These are phyloP conservation scores for Loris lydekkerianus DNA, from an alignment of 2,797 vertebrate genomes.

Conservation along the genomic window DNA sequence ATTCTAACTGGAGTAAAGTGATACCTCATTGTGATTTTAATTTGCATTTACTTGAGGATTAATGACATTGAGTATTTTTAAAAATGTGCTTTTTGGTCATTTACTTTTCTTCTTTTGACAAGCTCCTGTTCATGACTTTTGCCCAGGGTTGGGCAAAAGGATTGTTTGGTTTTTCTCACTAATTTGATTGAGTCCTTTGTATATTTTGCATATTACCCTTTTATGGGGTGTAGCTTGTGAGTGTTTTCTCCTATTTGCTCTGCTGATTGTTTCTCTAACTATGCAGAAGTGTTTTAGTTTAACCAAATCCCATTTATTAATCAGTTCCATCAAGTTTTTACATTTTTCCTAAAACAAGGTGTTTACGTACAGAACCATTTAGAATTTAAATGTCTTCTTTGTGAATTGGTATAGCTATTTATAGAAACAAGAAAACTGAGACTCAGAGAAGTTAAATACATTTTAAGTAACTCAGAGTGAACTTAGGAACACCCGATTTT, in stretches of 20 bases:
- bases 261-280: neutral
- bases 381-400: neutral
- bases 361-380: neutral
- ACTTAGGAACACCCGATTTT: neutral
- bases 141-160: no score
- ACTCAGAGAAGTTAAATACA: neutral
- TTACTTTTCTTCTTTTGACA: neutral
- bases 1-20: neutral
- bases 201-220: no score
- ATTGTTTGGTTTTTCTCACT: no score
- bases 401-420: neutral
- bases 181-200: no score
- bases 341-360: neutral
- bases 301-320: neutral
- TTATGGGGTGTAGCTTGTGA: neutral
- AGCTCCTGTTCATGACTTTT: neutral
- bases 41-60: neutral
- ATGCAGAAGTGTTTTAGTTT: neutral
- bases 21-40: neutral
- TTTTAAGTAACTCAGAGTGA: neutral
- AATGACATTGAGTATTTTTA: neutral
- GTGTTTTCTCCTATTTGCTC: neutral
- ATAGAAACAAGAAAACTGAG: neutral
- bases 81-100: neutral
- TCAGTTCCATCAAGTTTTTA: neutral